These are phyloP conservation scores for Wiebesia pumilae DNA, from an alignment of 1,140 invertebrate species.

Conservation along the genomic window DNA sequence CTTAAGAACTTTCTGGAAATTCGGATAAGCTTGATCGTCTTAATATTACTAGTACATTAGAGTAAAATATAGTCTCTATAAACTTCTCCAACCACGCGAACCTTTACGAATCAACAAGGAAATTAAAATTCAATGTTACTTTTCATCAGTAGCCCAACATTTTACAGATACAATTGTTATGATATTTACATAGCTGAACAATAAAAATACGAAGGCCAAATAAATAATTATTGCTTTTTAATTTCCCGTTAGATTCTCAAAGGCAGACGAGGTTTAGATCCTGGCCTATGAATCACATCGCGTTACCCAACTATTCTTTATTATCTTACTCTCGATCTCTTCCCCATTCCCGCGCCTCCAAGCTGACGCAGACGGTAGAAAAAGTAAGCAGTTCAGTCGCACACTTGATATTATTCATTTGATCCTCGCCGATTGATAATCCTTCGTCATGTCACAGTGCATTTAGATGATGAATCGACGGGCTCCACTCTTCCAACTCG, in stretches of 20 bases:
- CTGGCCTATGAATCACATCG: not conserved
- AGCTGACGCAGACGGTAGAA: not conserved
- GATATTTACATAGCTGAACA: not conserved
- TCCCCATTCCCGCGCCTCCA: not conserved
- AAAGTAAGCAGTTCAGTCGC: not conserved
- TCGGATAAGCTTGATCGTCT: conserved; percentile 10
- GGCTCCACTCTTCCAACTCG: not conserved
- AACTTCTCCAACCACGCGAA: not conserved
- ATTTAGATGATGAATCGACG: conserved; percentile 24
- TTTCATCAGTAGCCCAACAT: not conserved
- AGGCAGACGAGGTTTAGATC: not conserved
- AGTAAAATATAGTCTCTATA: not conserved
- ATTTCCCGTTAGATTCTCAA: not conserved
- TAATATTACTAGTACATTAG: not conserved
- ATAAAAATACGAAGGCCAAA: not conserved
- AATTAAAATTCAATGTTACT: not conserved
- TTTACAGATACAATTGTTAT: not conserved
- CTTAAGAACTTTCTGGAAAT: conserved; percentile 2
- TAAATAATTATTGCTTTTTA: not conserved
- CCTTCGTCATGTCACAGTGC: not conserved
- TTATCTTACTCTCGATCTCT: not conserved
- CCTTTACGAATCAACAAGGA: not conserved
- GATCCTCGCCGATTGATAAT: not conserved
- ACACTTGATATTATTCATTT: not conserved
- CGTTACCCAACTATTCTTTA: not conserved